Conservation (phyloP, 23 tunicate genomes). For the Halocynthia roretzi region DNA sequence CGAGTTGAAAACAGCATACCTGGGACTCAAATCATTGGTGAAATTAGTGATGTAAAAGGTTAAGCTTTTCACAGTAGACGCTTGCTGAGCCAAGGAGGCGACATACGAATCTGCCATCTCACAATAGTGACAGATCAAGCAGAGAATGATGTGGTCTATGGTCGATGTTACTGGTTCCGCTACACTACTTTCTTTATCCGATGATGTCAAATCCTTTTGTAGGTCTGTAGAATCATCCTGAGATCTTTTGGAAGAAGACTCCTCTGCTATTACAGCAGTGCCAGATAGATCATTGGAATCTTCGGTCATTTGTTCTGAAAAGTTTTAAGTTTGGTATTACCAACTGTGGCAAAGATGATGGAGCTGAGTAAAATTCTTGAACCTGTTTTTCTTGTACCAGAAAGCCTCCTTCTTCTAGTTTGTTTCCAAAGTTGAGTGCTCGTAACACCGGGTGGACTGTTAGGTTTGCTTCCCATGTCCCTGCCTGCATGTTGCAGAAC, state of each 20-base stretch:
- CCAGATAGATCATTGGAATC: too few relatives aligned
- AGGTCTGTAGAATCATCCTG: too few relatives aligned
- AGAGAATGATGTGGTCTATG: slow-evolving; percentile 6
- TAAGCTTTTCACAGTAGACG: not conserved
- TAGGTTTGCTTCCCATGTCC: not conserved
- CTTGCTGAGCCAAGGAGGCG: slow-evolving; percentile 19
- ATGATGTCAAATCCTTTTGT: too few relatives aligned
- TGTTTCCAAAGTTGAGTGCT: not conserved
- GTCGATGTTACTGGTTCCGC: slow-evolving; percentile 1
- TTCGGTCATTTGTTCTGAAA: too few relatives aligned
- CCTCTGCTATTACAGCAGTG: too few relatives aligned
- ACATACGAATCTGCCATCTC: slow-evolving; percentile 20
- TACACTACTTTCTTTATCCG: not conserved
- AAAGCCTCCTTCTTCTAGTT: not conserved
- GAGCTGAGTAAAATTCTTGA: too few relatives aligned
- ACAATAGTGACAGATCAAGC: slow-evolving; percentile 21
- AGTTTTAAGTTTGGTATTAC: too few relatives aligned
- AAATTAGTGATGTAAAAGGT: not conserved
- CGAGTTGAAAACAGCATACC: not conserved
- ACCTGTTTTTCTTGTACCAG: not conserved
- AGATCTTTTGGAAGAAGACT: too few relatives aligned
- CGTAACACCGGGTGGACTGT: not conserved
- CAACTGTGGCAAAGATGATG: too few relatives aligned
- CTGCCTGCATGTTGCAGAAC: slow-evolving; percentile 12
- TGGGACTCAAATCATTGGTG: not conserved